phyloP scores from a whole-genome alignment of 2,888 invertebrate genomes.

The Amblyteles armatorius region DNA sequence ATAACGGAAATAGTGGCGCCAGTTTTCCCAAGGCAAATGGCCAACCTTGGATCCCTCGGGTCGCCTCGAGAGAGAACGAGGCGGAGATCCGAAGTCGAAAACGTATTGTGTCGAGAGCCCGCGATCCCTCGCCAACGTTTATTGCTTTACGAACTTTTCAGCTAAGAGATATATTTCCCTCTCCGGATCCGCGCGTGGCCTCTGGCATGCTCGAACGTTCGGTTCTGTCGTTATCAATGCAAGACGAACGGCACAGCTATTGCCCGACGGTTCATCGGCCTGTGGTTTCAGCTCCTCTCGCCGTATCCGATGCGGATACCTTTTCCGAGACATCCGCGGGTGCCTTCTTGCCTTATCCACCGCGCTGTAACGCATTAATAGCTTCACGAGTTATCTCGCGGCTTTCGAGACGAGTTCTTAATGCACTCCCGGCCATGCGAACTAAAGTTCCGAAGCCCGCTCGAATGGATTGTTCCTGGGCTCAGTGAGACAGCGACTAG shows the following conservation, averaged over 20 bases:
- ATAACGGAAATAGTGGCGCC: slow-evolving; percentile 69
- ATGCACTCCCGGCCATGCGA: slow-evolving; percentile 43
- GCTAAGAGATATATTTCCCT: not conserved
- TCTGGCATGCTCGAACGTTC: slow-evolving; percentile 1
- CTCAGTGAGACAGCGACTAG: not conserved
- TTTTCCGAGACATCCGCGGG: slow-evolving; percentile 29
- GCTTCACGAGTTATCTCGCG: slow-evolving; percentile 56
- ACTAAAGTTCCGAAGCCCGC: not conserved
- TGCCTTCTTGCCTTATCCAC: slow-evolving; percentile 36
- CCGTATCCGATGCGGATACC: not conserved
- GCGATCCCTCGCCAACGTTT: slow-evolving; percentile 41
- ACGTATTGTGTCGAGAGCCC: slow-evolving; percentile 45
- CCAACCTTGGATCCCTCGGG: slow-evolving; percentile 73
- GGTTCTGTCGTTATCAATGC: slow-evolving; percentile 52
- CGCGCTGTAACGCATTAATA: slow-evolving; percentile 58
- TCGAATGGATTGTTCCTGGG: not conserved
- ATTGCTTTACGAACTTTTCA: not conserved
- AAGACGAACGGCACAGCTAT: not conserved
- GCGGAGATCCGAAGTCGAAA: not conserved
- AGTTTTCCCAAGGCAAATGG: slow-evolving; percentile 72
- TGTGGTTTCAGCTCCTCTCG: not conserved
- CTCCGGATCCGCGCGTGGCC: not conserved
- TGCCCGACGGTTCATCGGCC: slow-evolving; percentile 42
- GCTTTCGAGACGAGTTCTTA: slow-evolving; percentile 41
- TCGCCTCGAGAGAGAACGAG: slow-evolving; percentile 57